Evolutionary conservation across 2,888 invertebrate species (phyloP).

Genomic region (Scaptodrosophila latifasciaeformis): DNA sequence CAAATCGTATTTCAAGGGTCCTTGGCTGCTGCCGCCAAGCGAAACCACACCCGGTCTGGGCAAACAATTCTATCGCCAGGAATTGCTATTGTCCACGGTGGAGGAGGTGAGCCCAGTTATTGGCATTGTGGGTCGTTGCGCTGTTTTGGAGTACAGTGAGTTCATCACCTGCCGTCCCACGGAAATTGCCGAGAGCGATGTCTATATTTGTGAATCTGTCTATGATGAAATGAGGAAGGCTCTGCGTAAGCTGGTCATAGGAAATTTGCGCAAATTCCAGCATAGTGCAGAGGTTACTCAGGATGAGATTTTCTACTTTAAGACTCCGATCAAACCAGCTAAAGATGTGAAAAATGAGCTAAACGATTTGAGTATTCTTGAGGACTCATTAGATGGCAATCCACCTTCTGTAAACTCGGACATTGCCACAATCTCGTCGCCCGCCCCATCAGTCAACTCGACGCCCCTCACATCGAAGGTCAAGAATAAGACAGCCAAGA

Average conservation of each 20-base stretch:
- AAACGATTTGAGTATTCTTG: constrained; percentile 77
- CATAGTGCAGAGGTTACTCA: constrained; percentile 90
- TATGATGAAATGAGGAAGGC: constrained; percentile 92
- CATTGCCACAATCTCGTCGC: constrained; percentile 79
- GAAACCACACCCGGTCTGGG: constrained; percentile 89
- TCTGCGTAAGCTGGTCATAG: constrained; percentile 81
- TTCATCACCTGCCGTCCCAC: constrained; percentile 93
- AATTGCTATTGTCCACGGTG: constrained; percentile 91
- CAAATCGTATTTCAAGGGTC: constrained; percentile 93
- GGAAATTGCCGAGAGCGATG: constrained; percentile 93
- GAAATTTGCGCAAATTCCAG: constrained; percentile 84
- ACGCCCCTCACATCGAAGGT: constrained; percentile 73
- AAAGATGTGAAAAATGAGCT: constrained; percentile 66
- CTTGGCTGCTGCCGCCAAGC: constrained; percentile 91
- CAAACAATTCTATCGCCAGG: constrained; percentile 92
- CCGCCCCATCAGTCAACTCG: constrained; percentile 75
- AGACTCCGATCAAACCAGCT: constrained; percentile 79
- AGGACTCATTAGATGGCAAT: constrained; percentile 88
- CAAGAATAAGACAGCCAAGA: constrained; percentile 83
- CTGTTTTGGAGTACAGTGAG: constrained; percentile 91
- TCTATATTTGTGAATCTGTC: constrained; percentile 93
- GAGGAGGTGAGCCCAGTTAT: constrained; percentile 94
- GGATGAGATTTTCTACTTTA: constrained; percentile 93
- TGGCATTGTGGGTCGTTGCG: constrained; percentile 93
- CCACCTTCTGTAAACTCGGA: constrained; percentile 88